These are phyloP conservation scores for Latrodectus hesperus DNA, from an alignment of 2,888 invertebrate genomes.

Conservation along the genomic window DNA sequence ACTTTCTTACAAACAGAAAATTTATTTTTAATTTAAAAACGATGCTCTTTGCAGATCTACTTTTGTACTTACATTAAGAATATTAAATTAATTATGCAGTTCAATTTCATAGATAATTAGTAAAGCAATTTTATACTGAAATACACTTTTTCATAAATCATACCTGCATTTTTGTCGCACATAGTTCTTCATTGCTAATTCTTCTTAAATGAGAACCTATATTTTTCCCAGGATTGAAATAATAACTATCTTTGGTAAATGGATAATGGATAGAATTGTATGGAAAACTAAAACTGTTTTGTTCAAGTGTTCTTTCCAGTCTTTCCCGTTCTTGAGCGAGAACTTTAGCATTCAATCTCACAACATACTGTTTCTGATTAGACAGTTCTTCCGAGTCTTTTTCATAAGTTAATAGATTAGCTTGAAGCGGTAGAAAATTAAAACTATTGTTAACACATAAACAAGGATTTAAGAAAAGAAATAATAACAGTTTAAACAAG, in stretches of 20 bases:
- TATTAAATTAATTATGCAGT: neutral
- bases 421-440: slow-evolving; percentile 15
- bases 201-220: slow-evolving; percentile 74
- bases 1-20: no score
- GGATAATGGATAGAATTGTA: slow-evolving; percentile 11
- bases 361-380: slow-evolving; percentile 60
- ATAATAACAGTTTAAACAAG: slow-evolving; percentile 11
- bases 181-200: slow-evolving; percentile 76
- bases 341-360: slow-evolving; percentile 54
- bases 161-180: slow-evolving; percentile 76
- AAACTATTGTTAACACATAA: slow-evolving; percentile 45
- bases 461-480: slow-evolving; percentile 11
- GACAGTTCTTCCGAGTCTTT: slow-evolving; percentile 52
- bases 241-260: slow-evolving; percentile 68
- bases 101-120: neutral
- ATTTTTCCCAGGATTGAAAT: slow-evolving; percentile 70
- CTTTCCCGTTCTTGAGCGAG: slow-evolving; percentile 55
- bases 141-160: slow-evolving; percentile 72
- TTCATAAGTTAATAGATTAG: slow-evolving; percentile 39
- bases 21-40: no score
- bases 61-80: no score
- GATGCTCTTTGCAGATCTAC: no score
- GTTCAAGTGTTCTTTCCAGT: slow-evolving; percentile 41
- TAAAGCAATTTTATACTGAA: slow-evolving; percentile 66
- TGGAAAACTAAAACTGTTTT: slow-evolving; percentile 30